Base-by-base conservation (phyloP, 2,888 invertebrate species). In the Euplexia lucipara region DNA sequence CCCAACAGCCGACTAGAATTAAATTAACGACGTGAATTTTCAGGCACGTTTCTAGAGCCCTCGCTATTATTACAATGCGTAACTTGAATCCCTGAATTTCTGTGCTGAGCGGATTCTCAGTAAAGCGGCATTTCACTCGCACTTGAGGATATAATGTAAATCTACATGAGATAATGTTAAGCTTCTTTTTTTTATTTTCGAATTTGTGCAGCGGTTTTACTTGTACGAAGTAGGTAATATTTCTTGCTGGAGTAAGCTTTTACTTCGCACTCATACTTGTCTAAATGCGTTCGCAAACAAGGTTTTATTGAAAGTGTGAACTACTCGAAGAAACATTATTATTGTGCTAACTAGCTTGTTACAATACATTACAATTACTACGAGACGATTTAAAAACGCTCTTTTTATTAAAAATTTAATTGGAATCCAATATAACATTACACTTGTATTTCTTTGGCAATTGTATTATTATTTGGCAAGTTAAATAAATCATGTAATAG, bases 21-120 rank as follows among this genome's bases (percentile, higher is more conserved):
- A 59, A 42, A 44, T 44, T 42, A 34, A 59, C 42, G 39, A 20
- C 22, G 41, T 32, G 54, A 59, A 70, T 65, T 49, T 70, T 34
- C 7, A 49, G n/a, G 60, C 5, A 32, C 16, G n/a, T 63, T 30
- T n/a, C 16, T n/a, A 16, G 5, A 42, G 37, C 37, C 42, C 16
- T 32, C n/a, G 49, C 44, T 60, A 48, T 34, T 20, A n/a, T 35
- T n/a, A 22, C 16, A 37, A 26, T 51, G 32, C 26, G 20, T 35
- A 30, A 53, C 58, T 58, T 48, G 10, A 52, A 49, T 59, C 1
- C n/a, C 9, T 26, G 14, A 54, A 70, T 51, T 35, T 49, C 22
- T 6, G 45, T 9, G 12, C 12, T 16, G 1, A 37, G 9, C 20
- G 10, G 1, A 32, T 54, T 56, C 41, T 47, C 14, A 12, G 56